Evolutionary conservation across 2,113 vertebrate genomes (phyloP).

Genomic region (Madoqua kirkii): DNA sequence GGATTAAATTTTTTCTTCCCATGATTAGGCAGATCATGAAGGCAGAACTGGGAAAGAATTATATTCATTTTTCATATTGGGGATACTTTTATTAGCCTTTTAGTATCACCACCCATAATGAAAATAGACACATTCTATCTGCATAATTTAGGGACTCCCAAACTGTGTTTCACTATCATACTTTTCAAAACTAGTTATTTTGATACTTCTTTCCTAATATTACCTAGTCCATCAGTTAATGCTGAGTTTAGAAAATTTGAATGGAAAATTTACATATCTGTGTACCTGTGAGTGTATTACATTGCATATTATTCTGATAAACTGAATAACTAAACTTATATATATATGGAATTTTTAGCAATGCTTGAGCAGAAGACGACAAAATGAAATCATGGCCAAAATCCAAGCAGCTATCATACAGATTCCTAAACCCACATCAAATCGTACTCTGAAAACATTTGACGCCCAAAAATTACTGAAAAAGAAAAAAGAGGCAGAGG

Average conservation of each 20-base stretch:
- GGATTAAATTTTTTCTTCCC: neutral
- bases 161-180: neutral
- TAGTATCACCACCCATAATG: neutral
- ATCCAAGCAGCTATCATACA: constrained; percentile 82
- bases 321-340: constrained; percentile 49
- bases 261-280: neutral
- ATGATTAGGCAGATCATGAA: neutral
- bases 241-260: neutral
- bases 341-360: constrained; percentile 76
- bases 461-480: constrained; percentile 79
- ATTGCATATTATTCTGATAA: neutral
- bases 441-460: constrained; percentile 73
- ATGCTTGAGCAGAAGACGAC: constrained; percentile 73
- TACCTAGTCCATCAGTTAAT: neutral
- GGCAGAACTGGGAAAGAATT: neutral
- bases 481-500: constrained; percentile 87
- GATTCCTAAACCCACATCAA: constrained; percentile 82
- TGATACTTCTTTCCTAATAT: neutral
- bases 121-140: neutral
- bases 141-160: neutral
- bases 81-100: neutral
- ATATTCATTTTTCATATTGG: neutral
- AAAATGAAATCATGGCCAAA: constrained; percentile 82
- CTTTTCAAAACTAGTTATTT: neutral
- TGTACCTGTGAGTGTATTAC: neutral